Base-by-base conservation (phyloP, 2,797 vertebrate genomes). In the Sebastes taczanowskii region DNA sequence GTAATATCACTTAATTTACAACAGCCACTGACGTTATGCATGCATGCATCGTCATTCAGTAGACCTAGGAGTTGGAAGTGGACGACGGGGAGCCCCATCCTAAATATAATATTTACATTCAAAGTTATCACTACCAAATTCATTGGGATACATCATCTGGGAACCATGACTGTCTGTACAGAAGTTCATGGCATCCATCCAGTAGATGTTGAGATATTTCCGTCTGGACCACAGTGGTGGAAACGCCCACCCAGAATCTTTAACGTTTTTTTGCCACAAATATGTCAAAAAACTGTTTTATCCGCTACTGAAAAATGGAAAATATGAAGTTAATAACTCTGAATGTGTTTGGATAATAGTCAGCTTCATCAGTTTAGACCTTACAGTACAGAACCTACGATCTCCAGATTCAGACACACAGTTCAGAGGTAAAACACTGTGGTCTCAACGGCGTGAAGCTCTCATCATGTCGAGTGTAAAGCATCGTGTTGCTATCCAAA, bases 401-500 rank as follows among this genome's bases (percentile, higher is more conserved):
- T 32, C 18, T 62, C 68, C 62, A 78, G 49, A 82, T 89, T 84
- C 76, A 82, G 76, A 77, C 66, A 6, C 42, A 16, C 42, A 30
- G 35, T 76, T 65, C 30, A 32, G 52, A 16, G 5, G 16, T 53
- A 18, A 60, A 67, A 59, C 76, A 65, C 66, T 63, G 70, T 49
- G 38, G 65, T 60, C 60, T 80, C 56, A 60, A 4, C 23, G 35
- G 61, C 74, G 55, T 69, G 55, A 84, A 77, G 74, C 82, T 67
- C 85, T 80, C 71, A 53, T 82, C 77, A 23, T 59, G 71, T 74
- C 7, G 27, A 80, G 30, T 79, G 34, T 67, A 70, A 70, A 61
- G 76, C 77, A 90, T 82, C 85, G 74, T 71, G 80, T 63, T 29
- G 14, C 77, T 68, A 87, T 81, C 79, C 59, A 74, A 75, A 83